phyloP scores from a whole-genome alignment of 2,797 vertebrate genomes.

The Anguilla pacifica region DNA sequence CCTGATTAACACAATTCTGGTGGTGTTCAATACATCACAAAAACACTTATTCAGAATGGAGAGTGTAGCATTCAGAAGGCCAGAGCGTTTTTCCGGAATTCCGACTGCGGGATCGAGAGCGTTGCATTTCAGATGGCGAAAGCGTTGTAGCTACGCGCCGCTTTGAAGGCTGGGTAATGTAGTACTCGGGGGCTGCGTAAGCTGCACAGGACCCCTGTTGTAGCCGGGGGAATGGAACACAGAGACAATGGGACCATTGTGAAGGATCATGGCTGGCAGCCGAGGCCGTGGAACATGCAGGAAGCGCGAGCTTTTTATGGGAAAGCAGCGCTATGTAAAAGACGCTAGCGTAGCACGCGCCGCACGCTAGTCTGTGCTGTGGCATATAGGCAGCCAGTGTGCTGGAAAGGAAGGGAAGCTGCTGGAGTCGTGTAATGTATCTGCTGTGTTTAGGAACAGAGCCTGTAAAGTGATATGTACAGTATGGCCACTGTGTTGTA shows the following conservation, averaged over 20 bases:
- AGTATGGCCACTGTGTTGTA: slow-evolving; percentile 22
- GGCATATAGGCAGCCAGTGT: background rate
- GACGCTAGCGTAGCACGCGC: slow-evolving; percentile 37
- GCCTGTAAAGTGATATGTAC: slow-evolving; percentile 44
- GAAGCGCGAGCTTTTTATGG: slow-evolving; percentile 30
- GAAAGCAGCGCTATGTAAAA: slow-evolving; percentile 14
- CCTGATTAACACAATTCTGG: background rate
- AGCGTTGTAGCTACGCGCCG: background rate
- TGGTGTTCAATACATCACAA: background rate
- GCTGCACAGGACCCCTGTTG: background rate
- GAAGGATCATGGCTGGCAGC: slow-evolving; percentile 25
- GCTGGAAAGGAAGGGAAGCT: background rate
- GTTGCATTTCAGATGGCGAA: slow-evolving; percentile 9
- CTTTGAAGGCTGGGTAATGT: slow-evolving; percentile 15
- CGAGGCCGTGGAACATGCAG: slow-evolving; percentile 43
- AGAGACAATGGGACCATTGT: background rate
- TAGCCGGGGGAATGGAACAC: slow-evolving; percentile 34
- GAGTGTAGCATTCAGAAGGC: background rate
- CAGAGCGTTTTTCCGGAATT: background rate
- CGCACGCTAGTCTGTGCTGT: background rate
- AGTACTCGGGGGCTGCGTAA: background rate
- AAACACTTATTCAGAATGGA: background rate
- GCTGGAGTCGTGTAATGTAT: background rate
- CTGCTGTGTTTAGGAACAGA: slow-evolving; percentile 24
- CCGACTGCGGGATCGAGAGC: slow-evolving; percentile 1